Evolutionary conservation across 2,113 vertebrate genomes (phyloP), one percentile per base, ranked within the genome.

Genomic region (Electrona antarctica): DNA sequence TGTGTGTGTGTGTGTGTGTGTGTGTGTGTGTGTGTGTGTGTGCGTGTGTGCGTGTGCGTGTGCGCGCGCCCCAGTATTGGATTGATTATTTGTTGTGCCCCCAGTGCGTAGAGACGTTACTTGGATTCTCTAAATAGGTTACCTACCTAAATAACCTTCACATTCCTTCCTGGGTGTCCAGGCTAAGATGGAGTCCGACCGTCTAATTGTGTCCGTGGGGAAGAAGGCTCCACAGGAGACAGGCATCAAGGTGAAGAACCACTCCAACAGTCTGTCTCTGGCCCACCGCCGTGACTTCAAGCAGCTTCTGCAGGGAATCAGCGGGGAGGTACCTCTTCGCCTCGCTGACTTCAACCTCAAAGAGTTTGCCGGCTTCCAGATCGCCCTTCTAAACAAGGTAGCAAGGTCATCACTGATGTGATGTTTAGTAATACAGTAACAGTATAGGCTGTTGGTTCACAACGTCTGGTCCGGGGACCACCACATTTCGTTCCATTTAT

Each of bases 121-220:
- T 4, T 33, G 2, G 29, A 4, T 2, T 33, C 4, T 33, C 29
- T 33, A 33, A 33, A 33, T 33, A 33, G 29, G 29, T 33, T 33
- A 33, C 29, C 4, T n/a, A n/a, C 2, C 4, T 33, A 33, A 41
- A 41, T 41, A 41, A 41, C 33, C 33, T 41, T 41, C 33, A 41
- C 33, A 41, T 41, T 41, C 79, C 76, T 82, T 74, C 86, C 75
- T 95, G 85, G 95, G 88, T 90, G 88, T 94, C 77, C 91, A 98
- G 97, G 94, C 97, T 70, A 99, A 98, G 93, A 93, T 97, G 73
- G 97, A 99, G 88, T 97, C 96, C 33, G 97, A 99, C 82, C 93
- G 97, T 87, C 94, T 98, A 59, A 97, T 98, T 6, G 93, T 95
- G 77, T 96, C 94, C 6, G 95, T 99, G 86, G 97, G 97, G 67